Percentiles rank a stretch among this genome's conserved stretches.
phyloP scores from a whole-genome alignment of 2,113 vertebrate species.

The Phrynocephalus versicolor region DNA sequence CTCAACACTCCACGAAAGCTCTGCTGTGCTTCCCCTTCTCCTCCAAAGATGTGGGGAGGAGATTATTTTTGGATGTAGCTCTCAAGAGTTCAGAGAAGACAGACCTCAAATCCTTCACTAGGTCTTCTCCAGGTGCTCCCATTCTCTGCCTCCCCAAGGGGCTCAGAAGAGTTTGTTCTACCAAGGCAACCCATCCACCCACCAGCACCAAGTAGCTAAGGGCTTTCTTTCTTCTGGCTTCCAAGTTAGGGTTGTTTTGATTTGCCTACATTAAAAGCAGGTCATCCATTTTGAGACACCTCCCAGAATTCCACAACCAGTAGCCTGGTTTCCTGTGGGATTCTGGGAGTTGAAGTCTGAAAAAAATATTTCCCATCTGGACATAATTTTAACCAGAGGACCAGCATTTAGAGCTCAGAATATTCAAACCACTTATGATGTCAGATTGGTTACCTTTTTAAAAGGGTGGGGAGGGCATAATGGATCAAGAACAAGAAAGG shows the following conservation, averaged over 20 bases:
- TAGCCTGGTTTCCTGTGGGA: too few relatives aligned
- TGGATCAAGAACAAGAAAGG: neutral
- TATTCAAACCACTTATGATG: neutral
- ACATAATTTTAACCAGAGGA: neutral
- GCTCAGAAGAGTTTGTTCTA: too few relatives aligned
- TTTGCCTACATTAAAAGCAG: neutral
- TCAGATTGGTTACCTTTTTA: neutral
- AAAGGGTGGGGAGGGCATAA: neutral
- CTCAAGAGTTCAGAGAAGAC: neutral
- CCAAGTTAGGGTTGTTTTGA: too few relatives aligned
- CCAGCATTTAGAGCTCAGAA: neutral
- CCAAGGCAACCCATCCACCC: neutral
- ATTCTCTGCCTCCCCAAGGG: neutral
- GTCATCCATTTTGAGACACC: neutral
- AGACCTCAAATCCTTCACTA: neutral
- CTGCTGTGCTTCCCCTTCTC: neutral
- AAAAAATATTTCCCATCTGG: too few relatives aligned
- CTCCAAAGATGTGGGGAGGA: neutral
- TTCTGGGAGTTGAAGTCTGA: too few relatives aligned
- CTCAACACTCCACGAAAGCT: neutral
- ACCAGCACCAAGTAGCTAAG: neutral
- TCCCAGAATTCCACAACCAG: too few relatives aligned
- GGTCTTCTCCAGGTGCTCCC: too few relatives aligned
- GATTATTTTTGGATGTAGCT: neutral
- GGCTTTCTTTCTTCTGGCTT: too few relatives aligned